A percentile compares a stretch with the other conserved stretches of the same genome.
These are phyloP conservation scores for Poecilus cupreus DNA, from an alignment of 2,888 invertebrate species.

Conservation along the genomic window DNA sequence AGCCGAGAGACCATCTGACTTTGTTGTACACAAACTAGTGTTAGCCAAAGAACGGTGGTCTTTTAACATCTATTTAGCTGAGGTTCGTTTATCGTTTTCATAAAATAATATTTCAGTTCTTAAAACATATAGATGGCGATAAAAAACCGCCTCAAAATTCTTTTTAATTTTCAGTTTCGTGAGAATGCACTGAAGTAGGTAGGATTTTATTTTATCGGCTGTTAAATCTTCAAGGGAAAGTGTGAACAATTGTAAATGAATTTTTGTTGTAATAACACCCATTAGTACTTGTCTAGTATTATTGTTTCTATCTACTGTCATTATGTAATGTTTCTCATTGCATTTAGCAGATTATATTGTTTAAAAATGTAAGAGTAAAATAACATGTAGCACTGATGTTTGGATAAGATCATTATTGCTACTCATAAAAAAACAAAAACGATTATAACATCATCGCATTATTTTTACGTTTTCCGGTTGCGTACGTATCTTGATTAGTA, in stretches of 20 bases:
- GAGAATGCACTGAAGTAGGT: too few relatives aligned
- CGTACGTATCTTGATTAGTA: neutral
- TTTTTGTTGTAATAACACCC: conserved; percentile 26
- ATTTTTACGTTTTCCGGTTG: neutral
- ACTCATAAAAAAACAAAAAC: conserved; percentile 4
- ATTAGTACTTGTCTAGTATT: neutral
- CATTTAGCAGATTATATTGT: conserved; percentile 18
- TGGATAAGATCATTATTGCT: neutral
- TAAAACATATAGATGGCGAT: too few relatives aligned
- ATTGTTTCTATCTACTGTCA: neutral
- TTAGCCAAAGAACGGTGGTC: too few relatives aligned
- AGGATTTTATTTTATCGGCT: neutral
- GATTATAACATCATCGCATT: too few relatives aligned
- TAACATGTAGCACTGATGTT: neutral
- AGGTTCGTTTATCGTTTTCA: too few relatives aligned
- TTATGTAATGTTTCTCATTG: conserved; percentile 18
- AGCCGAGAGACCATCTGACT: too few relatives aligned
- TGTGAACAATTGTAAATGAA: conserved; percentile 44
- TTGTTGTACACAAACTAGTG: too few relatives aligned
- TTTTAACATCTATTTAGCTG: too few relatives aligned
- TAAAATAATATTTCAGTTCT: too few relatives aligned
- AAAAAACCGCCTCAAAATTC: too few relatives aligned
- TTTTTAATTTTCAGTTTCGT: too few relatives aligned
- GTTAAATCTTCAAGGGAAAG: conserved; percentile 20
- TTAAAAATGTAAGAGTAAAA: conserved; percentile 4